Percentiles rank a stretch among this genome's conserved stretches.
phyloP scores from a whole-genome alignment of 2,113 vertebrate genomes.

The Mandrillus leucophaeus region DNA sequence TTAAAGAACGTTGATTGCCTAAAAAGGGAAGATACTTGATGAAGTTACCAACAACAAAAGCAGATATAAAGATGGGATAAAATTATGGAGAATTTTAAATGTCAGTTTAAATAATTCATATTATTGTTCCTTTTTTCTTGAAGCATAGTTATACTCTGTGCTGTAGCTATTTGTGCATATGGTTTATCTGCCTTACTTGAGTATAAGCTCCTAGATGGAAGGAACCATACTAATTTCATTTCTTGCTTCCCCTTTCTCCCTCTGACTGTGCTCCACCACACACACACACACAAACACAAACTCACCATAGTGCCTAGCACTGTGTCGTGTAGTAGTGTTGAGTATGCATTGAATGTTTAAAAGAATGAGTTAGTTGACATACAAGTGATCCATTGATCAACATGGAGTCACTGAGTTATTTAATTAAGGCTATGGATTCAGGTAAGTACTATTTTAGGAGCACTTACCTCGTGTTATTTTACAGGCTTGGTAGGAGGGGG shows the following conservation, averaged over 20 bases:
- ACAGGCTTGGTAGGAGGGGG: not conserved
- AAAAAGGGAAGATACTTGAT: not conserved
- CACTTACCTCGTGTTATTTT: not conserved
- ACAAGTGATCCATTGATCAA: not conserved
- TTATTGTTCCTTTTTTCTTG: not conserved
- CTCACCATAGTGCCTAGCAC: not conserved
- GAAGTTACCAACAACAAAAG: not conserved
- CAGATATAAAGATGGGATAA: not conserved
- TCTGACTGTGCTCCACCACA: not conserved
- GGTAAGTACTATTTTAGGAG: not conserved
- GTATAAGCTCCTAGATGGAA: not conserved
- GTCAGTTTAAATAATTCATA: not conserved
- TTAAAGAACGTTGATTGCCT: not conserved
- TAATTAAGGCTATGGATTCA: not conserved
- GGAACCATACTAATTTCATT: not conserved
- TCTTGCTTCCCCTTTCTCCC: not conserved
- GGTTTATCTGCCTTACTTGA: not conserved
- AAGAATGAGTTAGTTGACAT: not conserved
- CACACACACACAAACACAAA: not conserved
- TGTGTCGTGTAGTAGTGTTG: not conserved
- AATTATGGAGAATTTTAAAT: not conserved
- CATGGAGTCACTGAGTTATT: not conserved
- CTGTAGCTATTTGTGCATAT: not conserved
- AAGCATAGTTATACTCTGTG: not conserved
- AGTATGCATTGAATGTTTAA: not conserved